These are phyloP conservation scores for Epinephelus moara DNA, from an alignment of 2,113 vertebrate species.

Conservation along the genomic window DNA sequence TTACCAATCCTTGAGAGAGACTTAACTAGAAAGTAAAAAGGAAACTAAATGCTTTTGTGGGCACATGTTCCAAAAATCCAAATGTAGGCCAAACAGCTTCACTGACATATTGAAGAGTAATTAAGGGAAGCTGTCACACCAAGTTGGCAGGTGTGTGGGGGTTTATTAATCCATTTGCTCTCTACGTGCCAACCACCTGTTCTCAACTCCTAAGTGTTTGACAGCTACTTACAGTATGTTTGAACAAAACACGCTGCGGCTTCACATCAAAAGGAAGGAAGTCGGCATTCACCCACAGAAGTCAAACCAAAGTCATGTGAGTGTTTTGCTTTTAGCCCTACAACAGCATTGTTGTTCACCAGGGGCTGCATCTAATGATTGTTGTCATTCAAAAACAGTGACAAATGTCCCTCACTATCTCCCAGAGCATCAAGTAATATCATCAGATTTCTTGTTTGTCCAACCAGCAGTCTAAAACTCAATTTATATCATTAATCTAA, in stretches of 20 bases:
- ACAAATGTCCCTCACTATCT: not conserved
- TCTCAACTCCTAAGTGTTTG: slow-evolving; percentile 14
- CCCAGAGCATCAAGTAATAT: not conserved
- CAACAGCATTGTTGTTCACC: not conserved
- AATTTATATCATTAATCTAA: not conserved
- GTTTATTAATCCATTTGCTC: not conserved
- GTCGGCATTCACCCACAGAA: not conserved
- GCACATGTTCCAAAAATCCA: not conserved
- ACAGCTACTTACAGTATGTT: not conserved
- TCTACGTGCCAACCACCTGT: slow-evolving; percentile 16
- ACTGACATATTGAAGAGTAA: not conserved
- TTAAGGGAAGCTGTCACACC: not conserved
- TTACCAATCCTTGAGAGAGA: not conserved
- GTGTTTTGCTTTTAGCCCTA: not conserved
- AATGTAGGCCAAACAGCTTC: not conserved
- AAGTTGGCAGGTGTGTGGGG: not conserved
- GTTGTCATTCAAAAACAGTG: not conserved
- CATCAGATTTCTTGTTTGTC: not conserved
- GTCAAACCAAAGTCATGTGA: slow-evolving; percentile 7
- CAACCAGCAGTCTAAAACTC: not conserved
- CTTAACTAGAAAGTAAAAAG: not conserved
- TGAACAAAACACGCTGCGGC: not conserved
- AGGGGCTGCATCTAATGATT: not conserved
- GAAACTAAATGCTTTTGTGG: not conserved
- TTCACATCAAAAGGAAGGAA: slow-evolving; percentile 24